These are phyloP conservation scores for Anguilla obscura DNA, from an alignment of 2,797 vertebrate genomes.

Conservation along the genomic window DNA sequence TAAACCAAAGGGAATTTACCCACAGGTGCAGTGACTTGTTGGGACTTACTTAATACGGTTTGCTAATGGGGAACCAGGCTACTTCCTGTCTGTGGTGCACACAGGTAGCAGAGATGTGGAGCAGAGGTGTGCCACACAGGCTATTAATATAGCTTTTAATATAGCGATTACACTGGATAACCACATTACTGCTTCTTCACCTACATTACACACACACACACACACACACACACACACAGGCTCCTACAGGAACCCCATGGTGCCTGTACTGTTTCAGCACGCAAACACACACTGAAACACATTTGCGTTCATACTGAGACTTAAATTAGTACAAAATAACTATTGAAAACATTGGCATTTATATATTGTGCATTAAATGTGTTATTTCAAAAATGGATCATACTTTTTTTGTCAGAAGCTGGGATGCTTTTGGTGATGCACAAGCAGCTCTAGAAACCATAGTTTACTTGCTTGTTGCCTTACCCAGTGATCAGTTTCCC, in stretches of 20 bases:
- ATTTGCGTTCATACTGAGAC: neutral
- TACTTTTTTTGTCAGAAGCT: neutral
- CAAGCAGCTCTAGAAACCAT: neutral
- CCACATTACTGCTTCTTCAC: neutral
- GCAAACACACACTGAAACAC: neutral
- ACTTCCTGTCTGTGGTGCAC: neutral
- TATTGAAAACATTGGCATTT: neutral
- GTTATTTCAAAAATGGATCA: neutral
- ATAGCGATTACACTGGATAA: neutral
- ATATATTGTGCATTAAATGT: neutral
- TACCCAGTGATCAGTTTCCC: neutral
- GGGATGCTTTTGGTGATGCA: neutral
- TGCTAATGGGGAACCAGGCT: neutral
- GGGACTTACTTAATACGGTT: neutral
- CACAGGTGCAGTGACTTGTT: neutral
- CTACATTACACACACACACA: neutral
- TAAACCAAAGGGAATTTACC: neutral
- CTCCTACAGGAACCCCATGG: neutral
- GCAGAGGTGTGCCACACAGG: neutral
- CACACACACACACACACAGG: neutral
- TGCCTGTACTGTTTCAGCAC: neutral
- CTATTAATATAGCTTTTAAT: constrained; percentile 1
- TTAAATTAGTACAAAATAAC: neutral
- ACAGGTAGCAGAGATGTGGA: constrained; percentile 5
- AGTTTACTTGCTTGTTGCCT: neutral